These are phyloP conservation scores for Nesometra sesokonis DNA, from an alignment of 35 echinoderm and acorn worm species.

Conservation along the genomic window DNA sequence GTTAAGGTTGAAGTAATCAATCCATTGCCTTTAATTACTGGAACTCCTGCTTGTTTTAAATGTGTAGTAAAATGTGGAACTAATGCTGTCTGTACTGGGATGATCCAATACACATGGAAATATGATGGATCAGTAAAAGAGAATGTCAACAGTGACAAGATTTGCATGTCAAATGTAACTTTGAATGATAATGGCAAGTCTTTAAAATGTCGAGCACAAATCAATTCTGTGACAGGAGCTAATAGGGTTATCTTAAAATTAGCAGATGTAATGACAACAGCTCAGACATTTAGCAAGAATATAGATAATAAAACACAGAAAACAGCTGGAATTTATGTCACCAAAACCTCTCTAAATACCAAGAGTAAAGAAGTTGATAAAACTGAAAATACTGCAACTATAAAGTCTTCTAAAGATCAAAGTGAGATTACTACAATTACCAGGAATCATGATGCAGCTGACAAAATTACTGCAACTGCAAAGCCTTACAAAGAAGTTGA, in stretches of 20 bases:
- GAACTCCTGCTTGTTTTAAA: neutral
- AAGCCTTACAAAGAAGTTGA: too few species aligned
- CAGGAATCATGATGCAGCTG: too few species aligned
- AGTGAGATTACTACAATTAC: too few species aligned
- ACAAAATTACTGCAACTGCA: too few species aligned
- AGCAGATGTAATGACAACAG: neutral
- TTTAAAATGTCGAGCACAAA: neutral
- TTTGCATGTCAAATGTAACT: neutral
- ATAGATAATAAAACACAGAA: too few species aligned
- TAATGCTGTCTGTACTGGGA: neutral
- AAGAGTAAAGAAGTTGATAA: too few species aligned
- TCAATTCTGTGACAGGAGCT: neutral
- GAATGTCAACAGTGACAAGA: too few species aligned
- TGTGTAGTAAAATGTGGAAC: neutral
- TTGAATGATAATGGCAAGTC: neutral
- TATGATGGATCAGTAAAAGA: neutral
- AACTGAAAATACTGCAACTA: too few species aligned
- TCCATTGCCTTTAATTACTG: neutral
- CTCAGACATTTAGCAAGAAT: too few species aligned
- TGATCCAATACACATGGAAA: neutral
- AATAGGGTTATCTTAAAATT: neutral
- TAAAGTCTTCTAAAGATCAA: too few species aligned
- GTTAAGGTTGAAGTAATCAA: neutral
- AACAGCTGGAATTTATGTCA: too few species aligned
- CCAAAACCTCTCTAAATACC: too few species aligned